Evolutionary conservation across 2,888 invertebrate species (phyloP).

Genomic region (Euproctis similis): DNA sequence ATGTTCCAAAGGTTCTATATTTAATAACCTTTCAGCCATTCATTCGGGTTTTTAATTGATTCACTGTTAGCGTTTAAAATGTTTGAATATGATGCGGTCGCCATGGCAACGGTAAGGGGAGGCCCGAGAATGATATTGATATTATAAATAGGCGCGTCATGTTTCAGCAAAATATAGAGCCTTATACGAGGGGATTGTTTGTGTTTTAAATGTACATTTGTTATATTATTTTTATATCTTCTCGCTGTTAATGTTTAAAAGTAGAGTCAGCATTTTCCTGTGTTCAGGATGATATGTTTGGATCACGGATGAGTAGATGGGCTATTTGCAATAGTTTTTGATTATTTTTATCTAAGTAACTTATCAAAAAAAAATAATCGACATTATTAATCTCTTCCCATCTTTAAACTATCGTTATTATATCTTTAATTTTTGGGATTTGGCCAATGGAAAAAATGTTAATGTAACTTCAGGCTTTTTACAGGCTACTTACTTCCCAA

Average conservation of each 20-base stretch:
- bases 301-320: too few species aligned
- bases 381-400: too few species aligned
- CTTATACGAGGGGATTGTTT: conserved; percentile 23
- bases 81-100: conserved; percentile 34
- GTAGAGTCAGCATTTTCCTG: too few species aligned
- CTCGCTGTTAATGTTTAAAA: too few species aligned
- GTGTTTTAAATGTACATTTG: conserved; percentile 8
- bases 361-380: too few species aligned
- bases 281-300: background rate
- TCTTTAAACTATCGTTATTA: too few species aligned
- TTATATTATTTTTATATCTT: background rate
- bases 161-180: conserved; percentile 29
- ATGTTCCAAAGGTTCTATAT: conserved; percentile 35
- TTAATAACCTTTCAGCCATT: conserved; percentile 16
- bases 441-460: too few species aligned
- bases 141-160: conserved; percentile 32
- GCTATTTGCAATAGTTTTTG: too few species aligned
- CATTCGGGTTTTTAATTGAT: conserved; percentile 25
- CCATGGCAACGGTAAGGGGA: conserved; percentile 49
- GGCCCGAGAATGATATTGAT: conserved; percentile 35
- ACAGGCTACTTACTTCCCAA: too few species aligned
- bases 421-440: too few species aligned
- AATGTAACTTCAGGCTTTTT: too few species aligned
- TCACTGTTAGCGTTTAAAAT: conserved; percentile 19
- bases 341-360: too few species aligned